Base-by-base conservation (phyloP, 2,113 vertebrate species). In the Cardinalis cardinalis region DNA sequence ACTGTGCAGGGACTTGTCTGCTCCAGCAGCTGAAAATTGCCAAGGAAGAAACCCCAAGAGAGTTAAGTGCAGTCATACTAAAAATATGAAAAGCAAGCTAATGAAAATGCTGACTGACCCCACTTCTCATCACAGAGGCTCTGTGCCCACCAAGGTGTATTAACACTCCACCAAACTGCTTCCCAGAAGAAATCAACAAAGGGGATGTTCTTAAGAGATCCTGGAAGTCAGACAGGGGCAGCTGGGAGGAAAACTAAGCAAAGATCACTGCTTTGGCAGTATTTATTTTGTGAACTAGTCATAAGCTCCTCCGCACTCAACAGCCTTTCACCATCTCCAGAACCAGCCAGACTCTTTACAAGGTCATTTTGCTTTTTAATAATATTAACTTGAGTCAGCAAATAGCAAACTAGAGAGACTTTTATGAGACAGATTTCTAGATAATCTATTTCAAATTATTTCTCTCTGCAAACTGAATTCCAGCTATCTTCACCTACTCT, bases 41-140 rank as follows among this genome's bases (percentile, higher is more conserved):
- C 69, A 61, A 32, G 76, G 80, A 72, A 72, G 61, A 95, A 90
- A 82, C 19, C 86, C 79, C 65, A 31, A 18, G 70, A 76, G 73
- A 71, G 24, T 65, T 53, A 43, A 74, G 46, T 11, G 51, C 46
- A 71, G n/a, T 58, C 21, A 9, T 46, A 53, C 90, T 95, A 88
- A 93, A 96, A 90, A 88, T 93, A 89, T 41, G 90, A 46, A 93
- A 69, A 84, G 59, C 70, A 87, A 91, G 76, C 61, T 81, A 84
- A 63, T 29, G 51, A 78, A 91, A 88, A 36, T 21, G 29, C 60
- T 60, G 49, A 78, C 40, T 83, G 58, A 78, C 41, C 56, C 77
- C 41, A 20, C 59, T 77, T 55, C 43, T 51, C 71, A 60, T 56
- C 74, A 71, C 84, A 40, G 65, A 43, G 51, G 70, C 61, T 65